Evolutionary conservation across 2,113 vertebrate species (phyloP), one percentile per base, ranked within the genome.

Genomic region (Colinus virginianus): DNA sequence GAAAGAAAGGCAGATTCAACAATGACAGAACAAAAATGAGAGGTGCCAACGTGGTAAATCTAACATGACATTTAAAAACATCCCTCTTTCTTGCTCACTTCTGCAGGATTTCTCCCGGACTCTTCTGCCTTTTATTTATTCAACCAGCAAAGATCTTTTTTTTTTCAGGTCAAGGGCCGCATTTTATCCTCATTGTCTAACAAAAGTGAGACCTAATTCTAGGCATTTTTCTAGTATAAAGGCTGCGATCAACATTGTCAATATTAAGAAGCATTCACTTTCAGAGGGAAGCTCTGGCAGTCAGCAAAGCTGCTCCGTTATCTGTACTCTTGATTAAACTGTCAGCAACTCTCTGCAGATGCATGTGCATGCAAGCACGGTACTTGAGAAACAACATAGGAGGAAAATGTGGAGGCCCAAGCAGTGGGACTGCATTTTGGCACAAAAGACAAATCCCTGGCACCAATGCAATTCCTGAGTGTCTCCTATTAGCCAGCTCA

Each of bases 321-420:
- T 61, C 87, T 53, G 30, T n/a, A 16, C 49, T 67, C 90, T 61
- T 64, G 48, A 70, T 72, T 85, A 46, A 93, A 56, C 28, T 43
- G 26, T 79, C 75, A 64, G 59, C 4, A 4, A 32, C 38, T 55
- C 45, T 42, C 76, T 62, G 6, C 42, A 63, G 61, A 46, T 1
- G 2, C 40, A 13, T 0, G 0, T 14, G 10, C 38, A 17, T 42
- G 25, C 4, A 43, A 87, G 30, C 7, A 8, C 0, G 7, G 11
- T 68, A 28, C 40, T 16, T 76, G 58, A 78, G 55, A 92, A 55
- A 58, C 7, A 34, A 8, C 7, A 28, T 1, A 6, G 26, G 25
- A 82, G 30, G 17, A 58, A 58, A 79, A 58, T 30, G 40, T 61
- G 38, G 53, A 71, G 26, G 4, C 1, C 19, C 28, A 32, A 34